Conservation (phyloP, 1,140 invertebrate species). For the Geopemphigus sp. region DNA sequence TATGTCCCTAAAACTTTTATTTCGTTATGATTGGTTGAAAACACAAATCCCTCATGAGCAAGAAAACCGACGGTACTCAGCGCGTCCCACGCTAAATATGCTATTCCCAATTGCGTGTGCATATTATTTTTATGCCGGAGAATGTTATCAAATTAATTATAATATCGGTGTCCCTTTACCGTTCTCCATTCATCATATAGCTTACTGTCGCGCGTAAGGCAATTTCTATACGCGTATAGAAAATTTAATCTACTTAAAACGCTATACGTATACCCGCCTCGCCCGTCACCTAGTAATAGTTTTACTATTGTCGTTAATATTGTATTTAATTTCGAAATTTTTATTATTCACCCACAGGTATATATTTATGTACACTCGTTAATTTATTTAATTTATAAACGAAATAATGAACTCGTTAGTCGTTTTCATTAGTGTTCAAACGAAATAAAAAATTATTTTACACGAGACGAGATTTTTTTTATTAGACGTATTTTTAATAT, state of each 20-base stretch:
- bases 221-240: neutral
- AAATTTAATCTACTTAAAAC: slow-evolving; percentile 24
- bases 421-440: too few species aligned
- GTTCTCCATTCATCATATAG: too few species aligned
- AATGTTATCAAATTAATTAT: slow-evolving; percentile 9
- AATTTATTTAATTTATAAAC: too few species aligned
- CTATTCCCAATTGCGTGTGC: slow-evolving; percentile 17
- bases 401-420: too few species aligned
- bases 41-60: slow-evolving; percentile 10
- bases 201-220: neutral
- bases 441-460: too few species aligned
- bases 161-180: neutral
- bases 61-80: neutral
- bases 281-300: neutral
- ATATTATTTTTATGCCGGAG: neutral
- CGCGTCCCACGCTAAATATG: neutral
- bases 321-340: too few species aligned
- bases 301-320: neutral
- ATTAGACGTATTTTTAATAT: too few species aligned
- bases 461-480: too few species aligned
- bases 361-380: too few species aligned
- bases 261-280: neutral
- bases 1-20: slow-evolving; percentile 7
- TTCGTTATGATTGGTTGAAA: slow-evolving; percentile 16
- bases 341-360: neutral